Evolutionary conservation across 2,888 invertebrate species (phyloP).

Genomic region (Cantharis rufa): DNA sequence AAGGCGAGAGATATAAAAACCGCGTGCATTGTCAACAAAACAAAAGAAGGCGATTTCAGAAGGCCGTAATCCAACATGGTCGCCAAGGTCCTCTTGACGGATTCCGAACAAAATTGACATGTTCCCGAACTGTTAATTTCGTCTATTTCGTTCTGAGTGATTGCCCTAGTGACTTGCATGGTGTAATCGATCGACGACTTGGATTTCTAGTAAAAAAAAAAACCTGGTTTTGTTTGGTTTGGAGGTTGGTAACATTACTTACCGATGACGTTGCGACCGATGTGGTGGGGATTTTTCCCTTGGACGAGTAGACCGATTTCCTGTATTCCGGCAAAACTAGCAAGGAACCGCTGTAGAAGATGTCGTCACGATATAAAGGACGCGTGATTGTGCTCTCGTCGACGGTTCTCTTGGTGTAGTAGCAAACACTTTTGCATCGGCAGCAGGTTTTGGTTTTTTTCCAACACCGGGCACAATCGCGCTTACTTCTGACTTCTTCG

Average conservation of each 20-base stretch:
- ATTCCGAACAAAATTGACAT: constrained; percentile 73
- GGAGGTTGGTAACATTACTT: constrained; percentile 1
- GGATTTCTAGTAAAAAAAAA: constrained; percentile 13
- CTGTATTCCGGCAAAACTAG: constrained; percentile 78
- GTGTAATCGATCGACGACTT: constrained; percentile 74
- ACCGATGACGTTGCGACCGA: constrained; percentile 22
- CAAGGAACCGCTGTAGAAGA: constrained; percentile 84
- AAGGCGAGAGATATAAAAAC: constrained; percentile 90
- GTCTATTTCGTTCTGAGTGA: constrained; percentile 72
- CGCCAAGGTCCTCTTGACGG: constrained; percentile 70
- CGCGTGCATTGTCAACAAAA: constrained; percentile 81
- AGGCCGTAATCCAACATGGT: constrained; percentile 85
- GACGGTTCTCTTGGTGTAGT: neutral
- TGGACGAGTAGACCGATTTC: constrained; percentile 23
- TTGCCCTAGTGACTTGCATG: constrained; percentile 76
- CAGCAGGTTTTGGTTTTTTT: neutral
- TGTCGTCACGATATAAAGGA: constrained; percentile 84
- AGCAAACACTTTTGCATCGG: neutral
- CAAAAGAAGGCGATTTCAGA: constrained; percentile 80
- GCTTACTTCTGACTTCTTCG: constrained; percentile 3
- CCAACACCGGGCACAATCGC: neutral
- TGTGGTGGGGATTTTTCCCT: neutral
- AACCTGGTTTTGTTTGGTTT: too few relatives aligned
- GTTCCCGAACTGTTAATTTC: constrained; percentile 68
- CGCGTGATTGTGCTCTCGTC: constrained; percentile 48